Evolutionary conservation across 2,113 vertebrate genomes (phyloP).

Genomic region (Corythaeola cristata): DNA sequence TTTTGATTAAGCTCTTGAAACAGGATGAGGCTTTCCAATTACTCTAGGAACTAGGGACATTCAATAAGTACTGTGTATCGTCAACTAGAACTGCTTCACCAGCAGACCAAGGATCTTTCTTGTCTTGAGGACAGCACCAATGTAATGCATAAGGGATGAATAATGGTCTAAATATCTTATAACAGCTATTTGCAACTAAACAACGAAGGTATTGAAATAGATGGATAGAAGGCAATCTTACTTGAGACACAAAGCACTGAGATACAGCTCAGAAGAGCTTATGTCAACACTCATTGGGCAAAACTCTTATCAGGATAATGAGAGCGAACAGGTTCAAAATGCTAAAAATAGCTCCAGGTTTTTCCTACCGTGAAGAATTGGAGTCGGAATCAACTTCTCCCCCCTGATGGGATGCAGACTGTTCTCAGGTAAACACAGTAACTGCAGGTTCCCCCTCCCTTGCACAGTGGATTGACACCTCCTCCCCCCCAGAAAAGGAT

Average conservation of each 20-base stretch:
- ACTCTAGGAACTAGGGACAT: not conserved
- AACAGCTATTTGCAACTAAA: not conserved
- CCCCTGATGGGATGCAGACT: not conserved
- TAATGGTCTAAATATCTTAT: not conserved
- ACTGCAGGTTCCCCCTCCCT: not conserved
- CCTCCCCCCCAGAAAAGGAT: not conserved
- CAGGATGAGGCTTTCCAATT: not conserved
- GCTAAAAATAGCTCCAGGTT: constrained; percentile 17
- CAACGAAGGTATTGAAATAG: constrained; percentile 24
- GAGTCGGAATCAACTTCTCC: not conserved
- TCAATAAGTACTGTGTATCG: not conserved
- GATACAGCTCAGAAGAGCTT: constrained; percentile 21
- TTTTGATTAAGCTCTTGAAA: not conserved
- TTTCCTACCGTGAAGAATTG: not conserved
- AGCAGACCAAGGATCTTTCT: not conserved
- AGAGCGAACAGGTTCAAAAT: constrained; percentile 24
- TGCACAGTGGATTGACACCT: not conserved
- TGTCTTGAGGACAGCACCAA: not conserved
- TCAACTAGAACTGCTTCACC: not conserved
- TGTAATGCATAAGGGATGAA: not conserved
- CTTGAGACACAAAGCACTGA: not conserved
- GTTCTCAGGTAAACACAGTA: not conserved
- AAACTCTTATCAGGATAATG: constrained; percentile 20
- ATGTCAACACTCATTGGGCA: constrained; percentile 11
- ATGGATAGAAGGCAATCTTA: constrained; percentile 19